Conservation (phyloP, 1,140 invertebrate genomes). For the Drosophila ironensis region DNA sequence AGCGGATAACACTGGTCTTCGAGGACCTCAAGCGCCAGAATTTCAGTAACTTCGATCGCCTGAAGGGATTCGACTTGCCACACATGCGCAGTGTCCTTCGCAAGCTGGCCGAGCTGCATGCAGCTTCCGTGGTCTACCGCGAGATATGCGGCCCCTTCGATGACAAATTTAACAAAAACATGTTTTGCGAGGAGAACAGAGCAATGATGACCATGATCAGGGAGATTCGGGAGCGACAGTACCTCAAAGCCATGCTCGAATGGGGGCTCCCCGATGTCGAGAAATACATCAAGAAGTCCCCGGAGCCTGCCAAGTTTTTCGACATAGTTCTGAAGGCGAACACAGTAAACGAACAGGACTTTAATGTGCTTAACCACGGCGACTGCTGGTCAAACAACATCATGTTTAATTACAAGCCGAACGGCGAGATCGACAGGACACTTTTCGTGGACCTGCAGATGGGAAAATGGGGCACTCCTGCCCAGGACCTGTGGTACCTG, state of each 20-base stretch:
- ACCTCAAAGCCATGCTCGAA: conserved; percentile 48
- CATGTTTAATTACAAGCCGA: conserved; percentile 76
- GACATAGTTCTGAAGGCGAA: conserved; percentile 22
- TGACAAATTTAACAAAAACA: conserved; percentile 12
- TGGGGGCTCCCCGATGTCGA: conserved; percentile 27
- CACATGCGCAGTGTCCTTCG: conserved; percentile 83
- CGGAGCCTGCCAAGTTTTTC: conserved; percentile 3
- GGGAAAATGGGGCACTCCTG: conserved; percentile 57
- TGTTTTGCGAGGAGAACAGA: conserved; percentile 22
- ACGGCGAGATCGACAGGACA: conserved; percentile 67
- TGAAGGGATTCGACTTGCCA: conserved; percentile 83
- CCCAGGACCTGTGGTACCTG: conserved; percentile 65
- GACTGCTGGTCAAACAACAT: conserved; percentile 83
- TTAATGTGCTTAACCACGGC: conserved; percentile 86
- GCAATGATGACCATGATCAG: conserved; percentile 16
- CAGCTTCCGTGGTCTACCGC: conserved; percentile 74
- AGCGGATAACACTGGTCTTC: conserved; percentile 81
- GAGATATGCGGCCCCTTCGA: conserved; percentile 61
- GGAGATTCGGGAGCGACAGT: conserved; percentile 10
- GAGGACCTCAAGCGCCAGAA: conserved; percentile 83
- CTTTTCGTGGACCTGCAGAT: conserved; percentile 64
- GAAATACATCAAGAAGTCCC: conserved; percentile 15
- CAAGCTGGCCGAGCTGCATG: conserved; percentile 84
- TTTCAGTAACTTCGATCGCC: conserved; percentile 83
- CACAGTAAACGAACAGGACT: conserved; percentile 81